Percentiles rank a stretch among this genome's conserved stretches.
Evolutionary conservation across 1,140 invertebrate genomes (phyloP).

Genomic region (Meloidogyne floridensis): DNA sequence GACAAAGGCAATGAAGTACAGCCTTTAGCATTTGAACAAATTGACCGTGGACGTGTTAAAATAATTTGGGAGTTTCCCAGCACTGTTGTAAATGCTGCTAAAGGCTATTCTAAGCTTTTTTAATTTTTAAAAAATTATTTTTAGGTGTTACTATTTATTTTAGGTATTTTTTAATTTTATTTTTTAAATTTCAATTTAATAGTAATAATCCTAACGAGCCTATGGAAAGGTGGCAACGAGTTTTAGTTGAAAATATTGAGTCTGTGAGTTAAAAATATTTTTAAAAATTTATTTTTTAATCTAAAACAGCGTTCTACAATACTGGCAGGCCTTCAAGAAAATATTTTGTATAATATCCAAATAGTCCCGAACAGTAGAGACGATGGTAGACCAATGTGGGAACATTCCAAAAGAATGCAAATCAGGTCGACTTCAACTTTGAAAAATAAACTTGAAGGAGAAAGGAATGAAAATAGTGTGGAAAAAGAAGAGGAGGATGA

Average conservation of each 20-base stretch:
- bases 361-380: slow-evolving; percentile 43
- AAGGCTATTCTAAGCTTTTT: neutral
- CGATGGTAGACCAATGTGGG: slow-evolving; percentile 22
- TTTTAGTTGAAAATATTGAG: slow-evolving; percentile 40
- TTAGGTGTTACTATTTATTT: slow-evolving; percentile 25
- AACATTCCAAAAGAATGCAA: slow-evolving; percentile 18
- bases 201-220: slow-evolving; percentile 48
- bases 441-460: neutral
- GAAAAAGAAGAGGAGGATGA: neutral
- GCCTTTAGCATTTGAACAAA: slow-evolving; percentile 52
- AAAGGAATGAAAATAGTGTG: neutral
- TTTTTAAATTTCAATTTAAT: slow-evolving; percentile 37
- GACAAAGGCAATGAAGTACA: slow-evolving; percentile 34
- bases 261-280: slow-evolving; percentile 30
- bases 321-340: slow-evolving; percentile 44
- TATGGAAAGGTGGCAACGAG: slow-evolving; percentile 47
- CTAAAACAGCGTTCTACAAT: slow-evolving; percentile 49
- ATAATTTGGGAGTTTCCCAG: slow-evolving; percentile 53
- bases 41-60: slow-evolving; percentile 47
- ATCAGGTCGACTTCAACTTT: neutral
- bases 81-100: slow-evolving; percentile 29
- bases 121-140: neutral
- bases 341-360: slow-evolving; percentile 49
- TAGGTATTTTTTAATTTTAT: slow-evolving; percentile 8
- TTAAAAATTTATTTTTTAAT: neutral